phyloP scores from a whole-genome alignment of 1,140 invertebrate species.

The Maconellicoccus hirsutus region DNA sequence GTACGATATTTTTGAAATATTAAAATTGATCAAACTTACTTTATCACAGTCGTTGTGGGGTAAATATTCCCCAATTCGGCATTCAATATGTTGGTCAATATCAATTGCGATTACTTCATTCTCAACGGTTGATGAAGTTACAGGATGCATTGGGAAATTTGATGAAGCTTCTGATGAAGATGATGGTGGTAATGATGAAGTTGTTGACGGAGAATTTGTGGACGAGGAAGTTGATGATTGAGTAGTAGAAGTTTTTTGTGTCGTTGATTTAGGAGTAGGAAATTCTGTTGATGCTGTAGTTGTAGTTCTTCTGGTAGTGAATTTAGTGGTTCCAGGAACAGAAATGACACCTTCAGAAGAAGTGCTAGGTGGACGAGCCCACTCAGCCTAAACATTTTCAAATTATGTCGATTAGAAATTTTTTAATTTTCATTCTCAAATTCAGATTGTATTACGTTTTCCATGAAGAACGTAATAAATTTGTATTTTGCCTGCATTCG shows the following conservation, averaged over 20 bases:
- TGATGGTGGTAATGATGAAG: slow-evolving; percentile 19
- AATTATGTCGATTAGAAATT: not conserved
- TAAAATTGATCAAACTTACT: slow-evolving; percentile 34
- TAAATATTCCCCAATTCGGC: slow-evolving; percentile 50
- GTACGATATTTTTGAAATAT: slow-evolving; percentile 27
- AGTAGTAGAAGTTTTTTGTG: slow-evolving; percentile 23
- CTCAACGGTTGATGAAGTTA: not conserved
- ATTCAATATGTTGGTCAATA: slow-evolving; percentile 29
- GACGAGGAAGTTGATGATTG: slow-evolving; percentile 32
- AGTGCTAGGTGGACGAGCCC: slow-evolving; percentile 54
- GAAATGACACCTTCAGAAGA: slow-evolving; percentile 32
- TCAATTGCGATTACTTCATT: not conserved
- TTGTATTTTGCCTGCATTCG: not conserved
- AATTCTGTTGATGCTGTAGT: slow-evolving; percentile 11
- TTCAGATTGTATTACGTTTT: too few species aligned
- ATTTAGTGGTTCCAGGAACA: slow-evolving; percentile 22
- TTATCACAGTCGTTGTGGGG: slow-evolving; percentile 50
- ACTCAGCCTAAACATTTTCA: slow-evolving; percentile 44
- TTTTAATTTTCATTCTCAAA: too few species aligned
- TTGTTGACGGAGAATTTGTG: slow-evolving; percentile 34
- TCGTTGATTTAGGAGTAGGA: slow-evolving; percentile 22
- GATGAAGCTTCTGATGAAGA: slow-evolving; percentile 28
- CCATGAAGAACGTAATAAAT: not conserved
- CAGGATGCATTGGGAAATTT: slow-evolving; percentile 27
- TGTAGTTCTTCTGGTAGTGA: slow-evolving; percentile 25